Evolutionary conservation across 2,113 vertebrate species (phyloP).

Genomic region (Carlito syrichta): DNA sequence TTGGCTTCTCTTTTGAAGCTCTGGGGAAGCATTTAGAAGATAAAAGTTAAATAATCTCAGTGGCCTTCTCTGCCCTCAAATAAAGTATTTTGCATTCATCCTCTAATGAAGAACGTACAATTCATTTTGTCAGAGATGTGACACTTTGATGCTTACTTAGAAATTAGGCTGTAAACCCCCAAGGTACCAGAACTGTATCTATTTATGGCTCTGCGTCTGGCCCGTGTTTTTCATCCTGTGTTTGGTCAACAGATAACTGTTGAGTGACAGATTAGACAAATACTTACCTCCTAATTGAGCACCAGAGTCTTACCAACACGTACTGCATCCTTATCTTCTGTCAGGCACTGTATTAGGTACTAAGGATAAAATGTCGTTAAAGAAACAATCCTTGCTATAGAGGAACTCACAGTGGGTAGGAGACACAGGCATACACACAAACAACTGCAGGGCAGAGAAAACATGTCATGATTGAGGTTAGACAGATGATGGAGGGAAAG

Average conservation of each 20-base stretch:
- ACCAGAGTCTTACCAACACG: neutral
- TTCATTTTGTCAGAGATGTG: neutral
- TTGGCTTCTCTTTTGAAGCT: constrained; percentile 7
- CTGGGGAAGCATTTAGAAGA: neutral
- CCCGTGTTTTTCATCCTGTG: neutral
- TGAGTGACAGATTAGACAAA: neutral
- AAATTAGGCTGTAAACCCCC: constrained; percentile 33
- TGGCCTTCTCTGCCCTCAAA: neutral
- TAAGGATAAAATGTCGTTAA: neutral
- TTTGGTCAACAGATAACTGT: neutral
- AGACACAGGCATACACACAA: neutral
- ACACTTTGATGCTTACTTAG: neutral
- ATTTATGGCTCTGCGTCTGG: constrained; percentile 1
- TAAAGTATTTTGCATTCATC: neutral
- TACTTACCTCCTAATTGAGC: neutral
- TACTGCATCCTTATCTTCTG: neutral
- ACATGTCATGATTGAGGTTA: neutral
- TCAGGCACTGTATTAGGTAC: neutral
- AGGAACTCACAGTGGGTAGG: neutral
- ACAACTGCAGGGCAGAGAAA: neutral
- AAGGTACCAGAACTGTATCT: neutral
- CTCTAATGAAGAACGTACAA: neutral
- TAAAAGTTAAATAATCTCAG: constrained; percentile 33
- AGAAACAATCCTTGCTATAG: neutral
- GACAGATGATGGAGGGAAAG: neutral